These are phyloP conservation scores for Incurvaria masculella DNA, from an alignment of 2,888 invertebrate genomes.

Conservation along the genomic window DNA sequence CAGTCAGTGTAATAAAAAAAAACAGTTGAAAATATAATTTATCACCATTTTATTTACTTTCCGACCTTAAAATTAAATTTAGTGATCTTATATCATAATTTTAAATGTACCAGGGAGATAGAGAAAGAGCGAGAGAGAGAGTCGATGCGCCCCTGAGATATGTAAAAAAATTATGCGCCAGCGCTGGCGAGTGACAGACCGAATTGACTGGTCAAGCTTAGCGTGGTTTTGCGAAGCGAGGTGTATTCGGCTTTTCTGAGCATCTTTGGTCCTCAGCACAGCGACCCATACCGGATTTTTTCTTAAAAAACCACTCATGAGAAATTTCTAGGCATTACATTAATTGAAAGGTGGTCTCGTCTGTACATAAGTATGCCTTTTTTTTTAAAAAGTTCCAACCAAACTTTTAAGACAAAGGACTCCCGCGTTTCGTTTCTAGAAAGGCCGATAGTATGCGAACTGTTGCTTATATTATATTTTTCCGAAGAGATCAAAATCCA, in stretches of 20 bases:
- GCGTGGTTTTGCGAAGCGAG: too few relatives aligned
- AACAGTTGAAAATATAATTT: background rate
- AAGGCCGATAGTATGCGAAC: too few relatives aligned
- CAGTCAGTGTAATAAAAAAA: too few relatives aligned
- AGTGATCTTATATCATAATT: background rate
- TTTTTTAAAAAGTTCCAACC: too few relatives aligned
- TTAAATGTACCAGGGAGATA: background rate
- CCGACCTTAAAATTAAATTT: background rate
- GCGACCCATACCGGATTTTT: too few relatives aligned
- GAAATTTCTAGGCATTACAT: background rate
- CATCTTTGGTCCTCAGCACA: too few relatives aligned
- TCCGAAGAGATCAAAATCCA: too few relatives aligned
- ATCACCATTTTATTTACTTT: background rate
- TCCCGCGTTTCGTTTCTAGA: too few relatives aligned
- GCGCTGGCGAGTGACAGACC: background rate
- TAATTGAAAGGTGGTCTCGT: constrained; percentile 20
- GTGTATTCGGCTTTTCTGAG: too few relatives aligned
- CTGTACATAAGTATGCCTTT: background rate
- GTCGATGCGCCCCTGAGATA: too few relatives aligned
- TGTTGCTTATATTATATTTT: too few relatives aligned
- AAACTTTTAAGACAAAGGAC: too few relatives aligned
- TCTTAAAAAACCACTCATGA: background rate
- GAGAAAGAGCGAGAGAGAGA: background rate
- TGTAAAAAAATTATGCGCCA: background rate
- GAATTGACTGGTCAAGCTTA: background rate